Evolutionary conservation across 2,797 vertebrate species (phyloP).

Genomic region (Gymnodraco acuticeps): DNA sequence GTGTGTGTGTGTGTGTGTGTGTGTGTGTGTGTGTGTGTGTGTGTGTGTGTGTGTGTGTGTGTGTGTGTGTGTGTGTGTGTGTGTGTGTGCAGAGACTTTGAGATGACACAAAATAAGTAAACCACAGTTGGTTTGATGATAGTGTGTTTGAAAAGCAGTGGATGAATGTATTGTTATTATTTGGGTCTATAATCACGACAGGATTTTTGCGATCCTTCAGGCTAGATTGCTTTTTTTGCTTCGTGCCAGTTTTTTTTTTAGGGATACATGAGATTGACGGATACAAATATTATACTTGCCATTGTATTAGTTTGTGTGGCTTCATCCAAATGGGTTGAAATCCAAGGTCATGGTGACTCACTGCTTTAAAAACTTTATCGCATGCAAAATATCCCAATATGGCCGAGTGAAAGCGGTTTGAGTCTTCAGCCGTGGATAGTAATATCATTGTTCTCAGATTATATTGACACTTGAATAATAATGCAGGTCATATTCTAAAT

Average conservation of each 20-base stretch:
- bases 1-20: constrained; percentile 8
- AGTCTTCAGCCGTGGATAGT: neutral
- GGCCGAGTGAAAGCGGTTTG: neutral
- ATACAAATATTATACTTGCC: constrained; percentile 10
- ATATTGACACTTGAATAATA: neutral
- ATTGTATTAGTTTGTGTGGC: neutral
- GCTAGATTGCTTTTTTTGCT: constrained; percentile 31
- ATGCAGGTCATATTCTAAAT: neutral
- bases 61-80: constrained; percentile 2
- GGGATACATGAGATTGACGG: neutral
- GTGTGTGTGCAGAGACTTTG: constrained; percentile 16
- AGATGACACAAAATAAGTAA: constrained; percentile 19
- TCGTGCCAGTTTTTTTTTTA: constrained; percentile 8
- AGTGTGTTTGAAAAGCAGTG: constrained; percentile 14
- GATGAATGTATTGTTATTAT: constrained; percentile 30
- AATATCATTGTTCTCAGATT: neutral
- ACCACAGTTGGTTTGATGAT: constrained; percentile 23
- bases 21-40: neutral
- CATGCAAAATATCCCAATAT: neutral
- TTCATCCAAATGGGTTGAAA: neutral
- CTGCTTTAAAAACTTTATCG: constrained; percentile 1
- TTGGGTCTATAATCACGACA: neutral
- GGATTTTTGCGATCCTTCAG: constrained; percentile 24
- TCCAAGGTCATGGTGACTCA: constrained; percentile 10
- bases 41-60: constrained; percentile 9